Evolutionary conservation across 2,888 invertebrate genomes (phyloP), one percentile per base, ranked within the genome.

Genomic region (Caenorhabditis sp.): DNA sequence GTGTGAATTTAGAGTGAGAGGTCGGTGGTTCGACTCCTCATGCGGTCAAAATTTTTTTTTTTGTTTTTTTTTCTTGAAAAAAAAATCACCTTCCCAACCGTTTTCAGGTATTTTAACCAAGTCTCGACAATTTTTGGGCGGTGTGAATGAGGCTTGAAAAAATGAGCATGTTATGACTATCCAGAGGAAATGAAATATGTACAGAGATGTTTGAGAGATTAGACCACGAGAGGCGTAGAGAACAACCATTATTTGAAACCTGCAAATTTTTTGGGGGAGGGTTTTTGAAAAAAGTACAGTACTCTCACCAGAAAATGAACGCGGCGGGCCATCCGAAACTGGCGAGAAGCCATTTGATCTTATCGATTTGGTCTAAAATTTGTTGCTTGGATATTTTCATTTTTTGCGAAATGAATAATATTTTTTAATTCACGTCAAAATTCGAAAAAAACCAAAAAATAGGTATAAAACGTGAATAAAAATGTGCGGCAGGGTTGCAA

Each of bases 141-240:
- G 73, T 12, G 65, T 68, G 31, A 73, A 68, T 17, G 43, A 43
- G 5, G 79, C 72, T n/a, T 66, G 65, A 58, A 79, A 79, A 58
- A 65, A 79, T n/a, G 76, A 69, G 55, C 74, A 77, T 19, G 68
- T 67, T 12, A 79, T 79, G 57, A 77, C 62, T 51, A 75, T 59
- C 79, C 79, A 79, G 4, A 78, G 43, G 58, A 65, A 66, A 60
- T 62, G 64, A 58, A 65, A 67, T 67, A 69, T 71, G 21, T 53
- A 58, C 5, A 66, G 53, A 27, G 58, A 53, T 1, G 23, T 43
- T 54, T 61, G 69, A 12, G 51, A 31, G n/a, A 74, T 66, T 19
- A 23, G 23, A 19, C 69, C 74, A 31, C 24, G 14, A 1, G 66
- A 24, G 0, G 66, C 53, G 58, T 63, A 74, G 19, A 74, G 27